Evolutionary conservation across 2,113 vertebrate species (phyloP), one percentile per base, ranked within the genome.

Genomic region (Grantiella picta): DNA sequence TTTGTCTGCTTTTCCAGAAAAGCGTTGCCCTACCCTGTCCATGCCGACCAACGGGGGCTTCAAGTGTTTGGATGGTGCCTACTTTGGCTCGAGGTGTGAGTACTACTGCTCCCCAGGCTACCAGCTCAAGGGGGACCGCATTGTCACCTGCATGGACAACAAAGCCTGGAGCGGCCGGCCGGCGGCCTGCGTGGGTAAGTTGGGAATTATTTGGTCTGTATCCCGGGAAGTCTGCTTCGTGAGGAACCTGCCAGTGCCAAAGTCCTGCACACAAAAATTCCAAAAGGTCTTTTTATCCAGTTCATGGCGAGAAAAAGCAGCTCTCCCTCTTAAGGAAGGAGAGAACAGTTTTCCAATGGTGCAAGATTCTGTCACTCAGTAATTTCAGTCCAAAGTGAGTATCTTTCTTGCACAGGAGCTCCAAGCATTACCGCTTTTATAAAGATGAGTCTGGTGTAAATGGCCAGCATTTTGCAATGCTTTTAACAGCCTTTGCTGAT

Each of bases 21-120:
- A 99, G 88, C 99, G 99, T 66, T 99, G 99, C 82, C 98, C 98
- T 23, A 98, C 98, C 23, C 97, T 98, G 78, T 80, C 97, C 84
- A 99, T 99, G 99, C 99, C 99, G 0, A 52, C 64, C 64, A 99
- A 99, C 0, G 99, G 99, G 52, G 99, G 99, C 52, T 99, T 98
- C 97, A 99, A 99, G 95, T 99, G 99, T 35, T 89, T 98, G 8
- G 99, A 99, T 29, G 99, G 99, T 42, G 99, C 99, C 85, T 99
- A 99, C 97, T 99, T 99, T 96, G 99, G 98, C 97, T 99, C 99
- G 15, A 98, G 98, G 91, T 99, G 99, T 76, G 98, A 99, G 95
- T 99, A 99, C 96, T 99, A 99, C 95, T 99, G 99, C 86, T 98
- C 99, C 0, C 98, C 98, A 0, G 99, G 99, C 6, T 99, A 99